Percentiles rank a stretch among this genome's conserved stretches.
Evolutionary conservation across 1,140 invertebrate genomes (phyloP).

Genomic region (Drosophila trapezifrons): DNA sequence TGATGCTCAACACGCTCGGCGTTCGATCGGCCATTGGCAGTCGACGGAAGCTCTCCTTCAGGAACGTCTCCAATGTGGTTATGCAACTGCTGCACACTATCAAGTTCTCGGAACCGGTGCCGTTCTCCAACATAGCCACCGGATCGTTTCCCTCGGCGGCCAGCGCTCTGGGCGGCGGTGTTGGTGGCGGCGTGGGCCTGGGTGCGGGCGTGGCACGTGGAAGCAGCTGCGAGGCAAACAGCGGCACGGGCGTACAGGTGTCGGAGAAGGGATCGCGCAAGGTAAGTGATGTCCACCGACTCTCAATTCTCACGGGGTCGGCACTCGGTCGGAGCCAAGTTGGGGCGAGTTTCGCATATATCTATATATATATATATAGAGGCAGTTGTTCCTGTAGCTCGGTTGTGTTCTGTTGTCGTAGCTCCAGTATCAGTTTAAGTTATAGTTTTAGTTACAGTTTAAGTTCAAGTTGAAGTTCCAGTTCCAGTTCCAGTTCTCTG

Average conservation of each 20-base stretch:
- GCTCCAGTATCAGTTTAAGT: slow-evolving; percentile 23
- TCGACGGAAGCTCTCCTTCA: slow-evolving; percentile 93
- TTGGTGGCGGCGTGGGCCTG: slow-evolving; percentile 24
- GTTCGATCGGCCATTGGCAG: slow-evolving; percentile 87
- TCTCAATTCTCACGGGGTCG: neutral
- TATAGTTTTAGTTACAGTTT: slow-evolving; percentile 3
- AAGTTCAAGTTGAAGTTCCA: slow-evolving; percentile 6
- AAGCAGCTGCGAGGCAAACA: slow-evolving; percentile 56
- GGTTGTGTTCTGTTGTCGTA: slow-evolving; percentile 47
- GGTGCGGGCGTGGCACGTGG: slow-evolving; percentile 50
- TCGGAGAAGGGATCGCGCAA: slow-evolving; percentile 79
- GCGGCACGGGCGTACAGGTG: slow-evolving; percentile 62
- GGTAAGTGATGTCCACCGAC: slow-evolving; percentile 61
- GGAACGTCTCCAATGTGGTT: slow-evolving; percentile 95
- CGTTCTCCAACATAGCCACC: slow-evolving; percentile 94
- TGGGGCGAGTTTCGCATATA: slow-evolving; percentile 15
- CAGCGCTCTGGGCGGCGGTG: slow-evolving; percentile 57
- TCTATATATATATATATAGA: no score
- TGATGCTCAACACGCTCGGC: slow-evolving; percentile 90
- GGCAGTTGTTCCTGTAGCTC: slow-evolving; percentile 26
- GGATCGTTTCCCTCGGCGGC: slow-evolving; percentile 81
- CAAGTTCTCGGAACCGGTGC: slow-evolving; percentile 96
- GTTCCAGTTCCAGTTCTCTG: slow-evolving; percentile 50
- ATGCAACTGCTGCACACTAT: slow-evolving; percentile 95
- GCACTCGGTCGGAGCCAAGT: neutral